Conservation (phyloP, 2,888 invertebrate genomes). For the Tenthredo scrophulariae region DNA sequence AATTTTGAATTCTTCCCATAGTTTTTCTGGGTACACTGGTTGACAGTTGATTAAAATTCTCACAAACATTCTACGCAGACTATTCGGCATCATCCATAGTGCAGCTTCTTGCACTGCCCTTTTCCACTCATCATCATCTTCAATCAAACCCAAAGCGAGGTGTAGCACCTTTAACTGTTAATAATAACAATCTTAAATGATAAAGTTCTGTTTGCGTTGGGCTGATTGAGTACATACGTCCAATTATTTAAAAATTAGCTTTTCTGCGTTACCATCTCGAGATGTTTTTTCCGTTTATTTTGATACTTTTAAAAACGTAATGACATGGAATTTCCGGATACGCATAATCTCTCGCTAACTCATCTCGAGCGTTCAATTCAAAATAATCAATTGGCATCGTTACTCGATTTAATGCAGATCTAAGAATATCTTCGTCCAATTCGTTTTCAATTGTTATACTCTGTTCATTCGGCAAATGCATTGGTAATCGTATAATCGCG, state of each 20-base stretch:
- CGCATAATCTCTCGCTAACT: neutral
- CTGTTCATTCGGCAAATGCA: conserved; percentile 64
- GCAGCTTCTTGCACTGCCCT: conserved; percentile 63
- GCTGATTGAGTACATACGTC: conserved; percentile 59
- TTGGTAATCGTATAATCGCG: conserved; percentile 67
- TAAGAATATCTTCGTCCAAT: conserved; percentile 64
- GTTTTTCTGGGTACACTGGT: conserved; percentile 54
- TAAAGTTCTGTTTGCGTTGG: conserved; percentile 61
- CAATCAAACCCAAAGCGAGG: conserved; percentile 60
- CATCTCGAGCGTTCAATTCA: neutral
- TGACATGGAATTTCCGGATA: neutral
- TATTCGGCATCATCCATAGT: conserved; percentile 61
- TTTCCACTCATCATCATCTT: conserved; percentile 66
- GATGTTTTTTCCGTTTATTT: conserved; percentile 12
- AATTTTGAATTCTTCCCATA: conserved; percentile 47
- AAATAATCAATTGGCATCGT: neutral
- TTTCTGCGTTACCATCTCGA: conserved; percentile 43
- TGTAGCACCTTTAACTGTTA: conserved; percentile 60
- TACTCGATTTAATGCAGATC: neutral
- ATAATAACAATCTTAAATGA: conserved; percentile 62
- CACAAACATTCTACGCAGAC: conserved; percentile 65
- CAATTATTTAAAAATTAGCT: conserved; percentile 50
- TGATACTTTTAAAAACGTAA: neutral
- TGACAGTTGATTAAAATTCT: conserved; percentile 59
- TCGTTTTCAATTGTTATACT: conserved; percentile 57